A percentile compares a stretch with the other conserved stretches of the same genome.
Evolutionary conservation across 2,888 invertebrate species (phyloP).

Genomic region (Orthonychiurus folsomi): DNA sequence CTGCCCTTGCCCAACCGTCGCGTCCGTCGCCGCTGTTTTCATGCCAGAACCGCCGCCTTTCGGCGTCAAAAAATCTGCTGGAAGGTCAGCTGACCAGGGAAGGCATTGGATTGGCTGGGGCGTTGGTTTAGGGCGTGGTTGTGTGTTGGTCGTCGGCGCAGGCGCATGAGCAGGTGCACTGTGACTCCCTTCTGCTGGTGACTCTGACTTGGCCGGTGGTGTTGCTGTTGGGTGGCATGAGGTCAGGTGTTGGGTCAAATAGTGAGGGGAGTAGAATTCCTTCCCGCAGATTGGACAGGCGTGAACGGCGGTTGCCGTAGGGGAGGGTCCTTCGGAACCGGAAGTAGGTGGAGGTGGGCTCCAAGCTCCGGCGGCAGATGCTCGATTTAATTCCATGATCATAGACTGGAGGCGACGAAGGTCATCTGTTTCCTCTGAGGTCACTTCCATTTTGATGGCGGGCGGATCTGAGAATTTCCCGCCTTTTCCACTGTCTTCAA

Average conservation of each 20-base stretch:
- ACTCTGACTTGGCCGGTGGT: background rate
- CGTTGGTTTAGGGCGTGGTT: background rate
- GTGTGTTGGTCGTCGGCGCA: background rate
- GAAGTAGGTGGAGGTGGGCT: background rate
- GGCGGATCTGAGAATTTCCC: conserved; percentile 6
- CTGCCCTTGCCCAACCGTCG: conserved; percentile 12
- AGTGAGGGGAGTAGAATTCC: conserved; percentile 62
- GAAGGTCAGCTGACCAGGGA: background rate
- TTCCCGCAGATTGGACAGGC: conserved; percentile 62
- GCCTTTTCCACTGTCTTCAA: conserved; percentile 7
- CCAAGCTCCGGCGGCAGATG: conserved; percentile 17
- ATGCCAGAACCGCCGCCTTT: background rate
- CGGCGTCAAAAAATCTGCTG: background rate
- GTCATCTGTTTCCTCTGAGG: conserved; percentile 60
- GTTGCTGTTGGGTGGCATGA: conserved; percentile 46
- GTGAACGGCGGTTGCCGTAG: conserved; percentile 32
- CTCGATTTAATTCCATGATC: conserved; percentile 69
- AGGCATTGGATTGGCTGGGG: background rate
- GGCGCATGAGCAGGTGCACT: too few relatives aligned
- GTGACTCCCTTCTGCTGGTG: background rate
- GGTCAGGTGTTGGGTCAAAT: conserved; percentile 60
- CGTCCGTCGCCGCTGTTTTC: conserved; percentile 11
- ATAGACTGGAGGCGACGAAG: conserved; percentile 80
- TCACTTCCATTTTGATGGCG: conserved; percentile 16
- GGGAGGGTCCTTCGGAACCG: conserved; percentile 45